A percentile compares a stretch with the other conserved stretches of the same genome.
Evolutionary conservation across 92 coral and sea anemone genomes (phyloP).

Genomic region (Metridium senile): DNA sequence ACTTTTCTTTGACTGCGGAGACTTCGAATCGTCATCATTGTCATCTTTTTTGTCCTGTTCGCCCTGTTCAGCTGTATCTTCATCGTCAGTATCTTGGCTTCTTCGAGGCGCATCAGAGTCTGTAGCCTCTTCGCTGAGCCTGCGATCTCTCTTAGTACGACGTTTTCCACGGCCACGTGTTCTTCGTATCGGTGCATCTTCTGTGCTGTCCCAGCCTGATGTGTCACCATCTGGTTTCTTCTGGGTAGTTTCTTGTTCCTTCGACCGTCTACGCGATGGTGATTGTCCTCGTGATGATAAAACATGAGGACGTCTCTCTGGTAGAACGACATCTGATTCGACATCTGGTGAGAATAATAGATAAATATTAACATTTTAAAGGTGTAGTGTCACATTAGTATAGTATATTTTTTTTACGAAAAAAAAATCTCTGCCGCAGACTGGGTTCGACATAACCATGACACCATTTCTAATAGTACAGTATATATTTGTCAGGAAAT

Average conservation of each 20-base stretch:
- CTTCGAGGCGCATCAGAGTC: slow-evolving; percentile 54
- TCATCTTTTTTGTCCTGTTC: slow-evolving; percentile 18
- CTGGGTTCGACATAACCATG: no score
- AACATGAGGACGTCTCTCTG: slow-evolving; percentile 69
- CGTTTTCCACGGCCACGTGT: slow-evolving; percentile 50
- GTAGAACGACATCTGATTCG: slow-evolving; percentile 64
- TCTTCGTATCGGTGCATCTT: slow-evolving; percentile 35
- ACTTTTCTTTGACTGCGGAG: slow-evolving; percentile 5
- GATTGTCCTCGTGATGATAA: slow-evolving; percentile 40
- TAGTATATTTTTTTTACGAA: no score
- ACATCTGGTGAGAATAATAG: slow-evolving; percentile 44
- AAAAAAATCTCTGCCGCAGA: no score
- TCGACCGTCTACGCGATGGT: slow-evolving; percentile 30
- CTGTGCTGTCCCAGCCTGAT: slow-evolving; percentile 78
- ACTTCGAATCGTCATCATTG: neutral
- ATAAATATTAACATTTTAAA: neutral
- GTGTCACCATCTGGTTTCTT: slow-evolving; percentile 52
- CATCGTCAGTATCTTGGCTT: slow-evolving; percentile 50
- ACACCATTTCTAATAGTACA: no score
- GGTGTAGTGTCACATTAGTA: neutral
- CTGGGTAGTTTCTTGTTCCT: slow-evolving; percentile 9
- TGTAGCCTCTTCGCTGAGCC: slow-evolving; percentile 38
- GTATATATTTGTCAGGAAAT: no score
- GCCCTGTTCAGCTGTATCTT: slow-evolving; percentile 23
- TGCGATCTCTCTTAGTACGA: slow-evolving; percentile 28